Evolutionary conservation across 37 sponge, comb jelly and placozoan genomes (phyloP).

Genomic region (Dysidea cf. avara): DNA sequence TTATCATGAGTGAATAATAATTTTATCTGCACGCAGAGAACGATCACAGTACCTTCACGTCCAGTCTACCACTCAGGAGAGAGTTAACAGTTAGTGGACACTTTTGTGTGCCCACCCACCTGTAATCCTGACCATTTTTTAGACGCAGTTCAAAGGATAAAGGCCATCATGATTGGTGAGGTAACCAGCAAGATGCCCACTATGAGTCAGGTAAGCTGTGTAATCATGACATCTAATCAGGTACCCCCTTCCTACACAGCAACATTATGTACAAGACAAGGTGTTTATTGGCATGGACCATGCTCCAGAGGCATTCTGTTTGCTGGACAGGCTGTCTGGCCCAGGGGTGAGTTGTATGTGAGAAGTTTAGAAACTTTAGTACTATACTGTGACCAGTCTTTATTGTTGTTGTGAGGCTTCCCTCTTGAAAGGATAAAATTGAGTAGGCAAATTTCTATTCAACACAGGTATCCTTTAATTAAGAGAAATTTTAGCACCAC

Average conservation of each 20-base stretch:
- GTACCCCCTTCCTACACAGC: conserved; percentile 24
- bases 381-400: no score
- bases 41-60: conserved; percentile 10
- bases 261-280: conserved; percentile 84
- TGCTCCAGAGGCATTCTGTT: conserved; percentile 48
- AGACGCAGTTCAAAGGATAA: no score
- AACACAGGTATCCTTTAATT: no score
- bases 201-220: background rate
- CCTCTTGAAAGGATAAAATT: no score
- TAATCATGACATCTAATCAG: background rate
- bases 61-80: conserved; percentile 26
- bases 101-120: background rate
- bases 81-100: conserved; percentile 34
- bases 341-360: conserved; percentile 46
- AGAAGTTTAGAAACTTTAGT: background rate
- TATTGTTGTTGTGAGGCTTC: no score
- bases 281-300: conserved; percentile 73
- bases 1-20: no score
- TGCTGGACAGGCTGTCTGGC: conserved; percentile 60
- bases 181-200: no score
- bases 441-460: no score
- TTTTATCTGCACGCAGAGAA: no score
- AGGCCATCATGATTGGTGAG: no score
- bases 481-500: no score
- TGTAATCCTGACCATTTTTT: no score